Evolutionary conservation across 2,113 vertebrate species (phyloP).

Genomic region (Protobothrops mucrosquamatus): DNA sequence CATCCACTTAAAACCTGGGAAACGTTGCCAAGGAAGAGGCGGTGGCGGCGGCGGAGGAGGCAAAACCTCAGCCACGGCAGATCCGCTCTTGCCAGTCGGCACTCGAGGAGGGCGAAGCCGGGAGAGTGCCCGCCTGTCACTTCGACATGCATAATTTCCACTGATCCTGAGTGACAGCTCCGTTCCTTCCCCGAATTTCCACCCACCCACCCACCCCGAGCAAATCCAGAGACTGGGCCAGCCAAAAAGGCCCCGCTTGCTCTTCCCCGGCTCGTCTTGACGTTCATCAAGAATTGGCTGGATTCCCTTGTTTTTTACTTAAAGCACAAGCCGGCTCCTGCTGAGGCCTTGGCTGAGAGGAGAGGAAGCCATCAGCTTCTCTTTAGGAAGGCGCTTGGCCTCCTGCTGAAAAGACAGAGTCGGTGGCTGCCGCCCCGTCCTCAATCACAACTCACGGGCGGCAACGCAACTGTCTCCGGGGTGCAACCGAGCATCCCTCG

Average conservation of each 20-base stretch:
- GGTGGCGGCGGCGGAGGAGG: no score
- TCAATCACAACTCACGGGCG: no score
- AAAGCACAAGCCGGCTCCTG: not conserved
- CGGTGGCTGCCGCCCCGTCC: no score
- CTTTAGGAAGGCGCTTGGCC: not conserved
- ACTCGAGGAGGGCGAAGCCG: not conserved
- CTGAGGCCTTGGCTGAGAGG: not conserved
- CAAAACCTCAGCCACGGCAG: not conserved
- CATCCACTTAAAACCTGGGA: not conserved
- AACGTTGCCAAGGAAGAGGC: not conserved
- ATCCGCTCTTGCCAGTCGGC: slow-evolving; percentile 6
- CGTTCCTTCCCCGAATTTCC: not conserved
- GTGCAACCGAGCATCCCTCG: not conserved
- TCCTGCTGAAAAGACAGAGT: not conserved
- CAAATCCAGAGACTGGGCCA: slow-evolving; percentile 19
- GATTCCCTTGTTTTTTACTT: slow-evolving; percentile 14
- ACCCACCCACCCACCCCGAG: not conserved
- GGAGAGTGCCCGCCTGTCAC: slow-evolving; percentile 6
- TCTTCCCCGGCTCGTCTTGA: not conserved
- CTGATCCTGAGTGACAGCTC: slow-evolving; percentile 32
- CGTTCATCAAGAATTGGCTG: not conserved
- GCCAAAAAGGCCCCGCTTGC: not conserved
- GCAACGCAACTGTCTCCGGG: not conserved
- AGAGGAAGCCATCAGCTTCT: not conserved
- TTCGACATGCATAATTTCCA: slow-evolving; percentile 26